These are phyloP conservation scores for Beroe forskalii DNA, from an alignment of 37 sponge, comb jelly and placozoan genomes.

Conservation along the genomic window DNA sequence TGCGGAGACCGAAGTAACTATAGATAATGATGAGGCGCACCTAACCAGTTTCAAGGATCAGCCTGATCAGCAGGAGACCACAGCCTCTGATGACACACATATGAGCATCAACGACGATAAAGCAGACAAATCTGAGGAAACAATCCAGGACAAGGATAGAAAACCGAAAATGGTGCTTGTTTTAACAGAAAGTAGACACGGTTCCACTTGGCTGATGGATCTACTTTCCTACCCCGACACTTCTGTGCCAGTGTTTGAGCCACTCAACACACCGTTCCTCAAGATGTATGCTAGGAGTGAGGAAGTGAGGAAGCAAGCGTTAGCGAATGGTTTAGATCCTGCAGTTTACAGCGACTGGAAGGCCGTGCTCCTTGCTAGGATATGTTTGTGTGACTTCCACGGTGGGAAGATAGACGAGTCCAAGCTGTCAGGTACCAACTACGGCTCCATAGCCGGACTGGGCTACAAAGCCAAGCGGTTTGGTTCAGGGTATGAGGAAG, in stretches of 20 bases:
- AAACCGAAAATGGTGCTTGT: conserved; percentile 34
- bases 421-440: neutral
- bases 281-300: neutral
- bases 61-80: no score
- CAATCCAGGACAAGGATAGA: neutral
- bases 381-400: conserved; percentile 14
- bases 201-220: conserved; percentile 32
- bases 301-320: neutral
- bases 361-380: neutral
- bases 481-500: neutral
- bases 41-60: no score
- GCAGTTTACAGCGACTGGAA: neutral
- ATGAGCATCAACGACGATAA: no score
- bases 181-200: conserved; percentile 1
- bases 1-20: no score
- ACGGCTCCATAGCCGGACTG: neutral
- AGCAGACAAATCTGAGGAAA: neutral
- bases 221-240: neutral
- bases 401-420: neutral
- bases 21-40: no score
- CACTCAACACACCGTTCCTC: neutral
- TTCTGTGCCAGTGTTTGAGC: conserved; percentile 15
- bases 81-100: no score
- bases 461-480: conserved; percentile 16
- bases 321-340: neutral